Evolutionary conservation across 2,113 vertebrate species (phyloP).

Genomic region (Acrocephalus kingi): DNA sequence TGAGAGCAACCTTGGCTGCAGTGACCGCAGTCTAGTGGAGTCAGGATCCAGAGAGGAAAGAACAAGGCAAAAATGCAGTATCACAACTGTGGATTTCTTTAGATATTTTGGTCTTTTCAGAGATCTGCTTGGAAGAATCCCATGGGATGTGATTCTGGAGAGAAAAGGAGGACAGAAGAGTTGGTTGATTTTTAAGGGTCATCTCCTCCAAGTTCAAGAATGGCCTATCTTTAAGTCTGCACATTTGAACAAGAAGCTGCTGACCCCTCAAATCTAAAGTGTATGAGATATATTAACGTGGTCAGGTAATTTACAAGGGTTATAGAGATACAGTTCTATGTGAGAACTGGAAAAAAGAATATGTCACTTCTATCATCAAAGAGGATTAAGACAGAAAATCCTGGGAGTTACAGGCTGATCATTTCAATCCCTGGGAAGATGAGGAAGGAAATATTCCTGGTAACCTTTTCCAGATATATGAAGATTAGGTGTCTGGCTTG

Average conservation of each 20-base stretch:
- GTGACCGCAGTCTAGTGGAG: neutral
- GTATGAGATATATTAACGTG: neutral
- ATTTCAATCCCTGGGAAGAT: neutral
- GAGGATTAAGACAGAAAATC: neutral
- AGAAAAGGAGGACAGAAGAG: neutral
- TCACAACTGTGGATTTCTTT: rapidly evolving
- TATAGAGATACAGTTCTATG: neutral
- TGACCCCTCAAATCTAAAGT: neutral
- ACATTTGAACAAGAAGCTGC: neutral
- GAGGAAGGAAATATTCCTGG: neutral
- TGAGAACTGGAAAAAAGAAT: neutral
- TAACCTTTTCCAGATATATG: neutral
- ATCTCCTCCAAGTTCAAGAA: neutral
- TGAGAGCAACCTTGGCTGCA: neutral
- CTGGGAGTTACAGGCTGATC: neutral
- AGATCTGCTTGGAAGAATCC: neutral
- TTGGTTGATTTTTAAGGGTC: neutral
- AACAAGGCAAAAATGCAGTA: neutral
- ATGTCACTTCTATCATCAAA: neutral
- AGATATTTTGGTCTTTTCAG: neutral
- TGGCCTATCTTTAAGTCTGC: neutral
- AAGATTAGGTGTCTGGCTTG: neutral
- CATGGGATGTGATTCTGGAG: neutral
- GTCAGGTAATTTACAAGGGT: neutral
- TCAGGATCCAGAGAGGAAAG: neutral